Evolutionary conservation across 2,113 vertebrate species (phyloP), one percentile per base, ranked within the genome.

Genomic region (Archocentrus centrarchus): DNA sequence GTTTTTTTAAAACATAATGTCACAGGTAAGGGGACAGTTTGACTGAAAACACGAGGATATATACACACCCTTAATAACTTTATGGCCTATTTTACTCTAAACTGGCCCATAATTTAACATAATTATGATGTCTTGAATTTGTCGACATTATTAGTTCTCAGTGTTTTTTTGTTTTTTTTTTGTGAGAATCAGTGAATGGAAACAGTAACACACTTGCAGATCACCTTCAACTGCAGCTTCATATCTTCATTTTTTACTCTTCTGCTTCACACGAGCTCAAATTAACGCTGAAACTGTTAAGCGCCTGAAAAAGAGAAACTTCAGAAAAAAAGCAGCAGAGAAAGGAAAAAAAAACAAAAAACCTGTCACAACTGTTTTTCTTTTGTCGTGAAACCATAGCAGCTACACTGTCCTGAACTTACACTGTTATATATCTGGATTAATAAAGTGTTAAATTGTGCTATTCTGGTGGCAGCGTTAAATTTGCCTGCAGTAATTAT

Each of bases 401-500:
- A 50, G 35, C 64, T 35, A 53, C 62, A 50, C 37, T 35, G 41
- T 37, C 57, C 41, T 7, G 5, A 53, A 73, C 47, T 64, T 79
- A 55, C 41, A 47, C 30, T 75, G n/a, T 44, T 47, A n/a, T 20
- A 7, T 66, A 70, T 68, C 59, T 50, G 35, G 39, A 90, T 88
- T 44, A 81, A 83, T 84, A 77, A 62, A 13, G 27, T 86, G 61
- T 84, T 61, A 61, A 77, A 82, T 58, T 82, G 17, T 41, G 20
- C 53, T 14, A 80, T 66, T 59, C 37, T 77, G 39, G 32, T 0
- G 41, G 47, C 18, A 53, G 27, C 9, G 5, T 17, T 59, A 15
- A 53, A 87, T 78, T 79, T 13, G 30, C 57, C 24, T 78, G 24
- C 80, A 75, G 89, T 88, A 79, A 91, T 89, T 78, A 91, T 61